Evolutionary conservation across 2,797 vertebrate genomes (phyloP), one percentile per base, ranked within the genome.

Genomic region (Labroides dimidiatus): DNA sequence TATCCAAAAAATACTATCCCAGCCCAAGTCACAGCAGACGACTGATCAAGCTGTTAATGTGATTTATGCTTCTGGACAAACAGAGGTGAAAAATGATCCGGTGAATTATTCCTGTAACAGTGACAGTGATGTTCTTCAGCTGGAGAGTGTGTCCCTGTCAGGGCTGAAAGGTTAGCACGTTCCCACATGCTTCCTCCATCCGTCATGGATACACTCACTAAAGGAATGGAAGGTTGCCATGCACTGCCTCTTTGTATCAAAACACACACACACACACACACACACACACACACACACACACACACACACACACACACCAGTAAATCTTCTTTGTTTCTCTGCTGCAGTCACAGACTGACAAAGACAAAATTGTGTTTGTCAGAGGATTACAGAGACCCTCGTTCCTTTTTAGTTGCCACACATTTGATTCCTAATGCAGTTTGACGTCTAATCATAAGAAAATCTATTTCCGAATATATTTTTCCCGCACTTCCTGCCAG

Each of bases 101-200:
- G 27, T n/a, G 44, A 54, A 68, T 62, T 41, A n/a, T 54, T 37
- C 52, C 42, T 68, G 33, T 75, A 36, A 65, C 56, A 15, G 53
- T 51, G 56, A 66, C 2, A 5, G 24, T 43, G 43, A 36, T 48
- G 39, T 57, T 77, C 11, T 58, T 30, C 55, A 50, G 66, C 63
- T 60, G 42, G 51, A 66, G 77, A 73, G 30, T 8, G 59, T 15
- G 66, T 77, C 62, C 68, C 57, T 12, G 14, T 68, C 69, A 47
- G 62, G 64, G 50, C 67, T 45, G 62, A 86, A 88, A 88, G 86
- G 87, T 85, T 79, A 87, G 78, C 61, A 56, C 73, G 48, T 83
- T 89, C 86, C 84, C 81, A 85, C 80, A 84, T 76, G 60, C 72
- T 68, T 84, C 47, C 62, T 69, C 71, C 72, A 75, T 86, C 78